Evolutionary conservation across 2,113 vertebrate genomes (phyloP), one percentile per base, ranked within the genome.

Genomic region (Synchiropus splendidus): DNA sequence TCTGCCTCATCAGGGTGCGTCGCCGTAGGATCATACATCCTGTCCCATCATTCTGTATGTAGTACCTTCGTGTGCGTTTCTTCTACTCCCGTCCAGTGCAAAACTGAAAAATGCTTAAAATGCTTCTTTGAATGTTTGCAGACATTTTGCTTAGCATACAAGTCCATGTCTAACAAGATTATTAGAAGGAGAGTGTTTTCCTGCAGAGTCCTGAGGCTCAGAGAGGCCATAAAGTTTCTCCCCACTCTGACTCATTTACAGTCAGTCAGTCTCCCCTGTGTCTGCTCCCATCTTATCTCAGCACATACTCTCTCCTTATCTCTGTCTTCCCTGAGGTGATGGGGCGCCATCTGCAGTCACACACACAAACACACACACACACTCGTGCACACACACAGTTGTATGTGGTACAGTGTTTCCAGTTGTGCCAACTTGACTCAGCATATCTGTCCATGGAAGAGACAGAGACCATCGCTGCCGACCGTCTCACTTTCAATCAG

Each of bases 221-320:
- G 31, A 2, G 32, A 50, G 39, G 46, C 52, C 51, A 54, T 67
- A 51, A 72, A 64, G 16, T 64, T 39, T 47, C 31, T 61, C 43
- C 54, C 42, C 30, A 34, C 68, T 58, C 51, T 74, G 72, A 75
- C 65, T 79, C 74, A 70, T 60, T 75, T 77, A 61, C 53, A 75
- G 68, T 70, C 67, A 76, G 75, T 61, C 62, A 43, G 70, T 70
- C 71, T 77, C 75, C 69, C 61, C 58, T 46, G 66, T 64, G 72
- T 81, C 72, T 79, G 61, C 53, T 73, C 36, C 43, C 55, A 59
- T 77, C 69, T 75, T 74, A 79, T 79, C 79, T 74, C 53, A 51
- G 59, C 64, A 64, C 67, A 72, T 77, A 70, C 73, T 64, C 71
- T 72, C 64, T 54, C 44, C 65, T 76, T 74, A 72, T 77, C 74